phyloP scores from a whole-genome alignment of 2,797 vertebrate genomes.

The Triplophysa bombifrons region DNA sequence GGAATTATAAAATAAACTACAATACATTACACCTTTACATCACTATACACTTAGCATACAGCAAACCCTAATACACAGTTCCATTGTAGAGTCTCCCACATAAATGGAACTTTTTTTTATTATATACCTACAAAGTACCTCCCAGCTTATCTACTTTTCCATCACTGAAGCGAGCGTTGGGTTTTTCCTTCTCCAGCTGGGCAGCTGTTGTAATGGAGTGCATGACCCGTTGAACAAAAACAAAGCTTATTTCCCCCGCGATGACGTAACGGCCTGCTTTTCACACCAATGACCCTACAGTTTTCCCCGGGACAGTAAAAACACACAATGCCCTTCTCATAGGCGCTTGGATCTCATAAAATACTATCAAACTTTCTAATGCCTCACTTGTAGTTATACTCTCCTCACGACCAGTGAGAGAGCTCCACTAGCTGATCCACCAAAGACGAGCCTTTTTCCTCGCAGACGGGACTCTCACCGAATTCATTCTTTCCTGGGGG shows the following conservation, averaged over 20 bases:
- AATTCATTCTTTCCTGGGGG: constrained; percentile 49
- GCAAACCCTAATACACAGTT: too few relatives aligned
- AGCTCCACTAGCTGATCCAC: constrained; percentile 85
- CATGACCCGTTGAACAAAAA: constrained; percentile 85
- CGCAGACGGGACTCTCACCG: constrained; percentile 92
- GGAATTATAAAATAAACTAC: neutral
- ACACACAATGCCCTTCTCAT: too few relatives aligned
- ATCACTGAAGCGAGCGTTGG: constrained; percentile 89
- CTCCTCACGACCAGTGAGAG: constrained; percentile 69
- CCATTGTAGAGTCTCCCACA: too few relatives aligned
- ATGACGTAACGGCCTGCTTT: constrained; percentile 83
- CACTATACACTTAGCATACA: too few relatives aligned
- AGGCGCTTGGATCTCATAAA: neutral
- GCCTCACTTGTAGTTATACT: constrained; percentile 78
- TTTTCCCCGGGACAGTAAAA: constrained; percentile 70
- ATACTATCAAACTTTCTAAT: neutral
- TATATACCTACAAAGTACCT: constrained; percentile 85
- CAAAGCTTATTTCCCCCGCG: constrained; percentile 84
- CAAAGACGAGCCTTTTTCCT: constrained; percentile 80
- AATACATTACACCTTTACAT: too few relatives aligned
- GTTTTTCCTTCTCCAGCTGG: constrained; percentile 81
- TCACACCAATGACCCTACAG: constrained; percentile 81
- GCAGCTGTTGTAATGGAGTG: constrained; percentile 72
- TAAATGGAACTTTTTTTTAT: neutral
- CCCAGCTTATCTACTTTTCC: constrained; percentile 91